phyloP scores from a whole-genome alignment of 2,113 vertebrate species.

The Brienomyrus longianalis region DNA sequence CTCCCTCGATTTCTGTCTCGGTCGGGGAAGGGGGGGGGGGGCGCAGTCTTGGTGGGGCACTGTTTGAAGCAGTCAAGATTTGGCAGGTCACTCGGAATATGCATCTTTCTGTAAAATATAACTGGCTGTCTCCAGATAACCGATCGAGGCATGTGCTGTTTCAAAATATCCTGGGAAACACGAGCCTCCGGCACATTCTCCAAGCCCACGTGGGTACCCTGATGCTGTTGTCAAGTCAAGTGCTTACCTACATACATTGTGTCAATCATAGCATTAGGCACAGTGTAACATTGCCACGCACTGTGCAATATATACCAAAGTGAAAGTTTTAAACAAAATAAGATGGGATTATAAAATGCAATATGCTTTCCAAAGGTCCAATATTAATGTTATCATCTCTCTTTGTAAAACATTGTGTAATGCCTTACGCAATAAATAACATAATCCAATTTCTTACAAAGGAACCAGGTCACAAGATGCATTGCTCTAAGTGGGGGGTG shows the following conservation, averaged over 20 bases:
- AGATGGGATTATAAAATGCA: not conserved
- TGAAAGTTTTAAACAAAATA: not conserved
- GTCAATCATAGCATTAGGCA: not conserved
- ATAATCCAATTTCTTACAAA: not conserved
- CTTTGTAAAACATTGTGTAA: not conserved
- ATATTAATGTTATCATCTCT: not conserved
- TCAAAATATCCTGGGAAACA: slow-evolving; percentile 19
- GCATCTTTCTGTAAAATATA: slow-evolving; percentile 35
- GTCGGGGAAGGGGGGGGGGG: not conserved
- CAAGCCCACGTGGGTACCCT: not conserved
- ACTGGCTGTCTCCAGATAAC: slow-evolving; percentile 26
- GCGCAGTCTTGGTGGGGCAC: not conserved
- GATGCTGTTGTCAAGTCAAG: not conserved
- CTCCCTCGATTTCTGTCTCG: slow-evolving; percentile 28
- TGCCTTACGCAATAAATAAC: not conserved
- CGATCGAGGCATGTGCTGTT: slow-evolving; percentile 17
- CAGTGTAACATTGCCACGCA: not conserved
- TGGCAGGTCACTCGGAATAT: slow-evolving; percentile 20
- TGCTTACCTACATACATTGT: not conserved
- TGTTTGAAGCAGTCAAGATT: slow-evolving; percentile 7
- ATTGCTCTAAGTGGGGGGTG: not conserved
- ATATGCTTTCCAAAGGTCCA: not conserved
- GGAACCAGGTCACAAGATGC: not conserved
- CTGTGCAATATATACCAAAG: not conserved
- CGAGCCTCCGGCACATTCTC: not conserved